Evolutionary conservation across 23 tunicate species (phyloP).

Genomic region (Phallusia fumigata): DNA sequence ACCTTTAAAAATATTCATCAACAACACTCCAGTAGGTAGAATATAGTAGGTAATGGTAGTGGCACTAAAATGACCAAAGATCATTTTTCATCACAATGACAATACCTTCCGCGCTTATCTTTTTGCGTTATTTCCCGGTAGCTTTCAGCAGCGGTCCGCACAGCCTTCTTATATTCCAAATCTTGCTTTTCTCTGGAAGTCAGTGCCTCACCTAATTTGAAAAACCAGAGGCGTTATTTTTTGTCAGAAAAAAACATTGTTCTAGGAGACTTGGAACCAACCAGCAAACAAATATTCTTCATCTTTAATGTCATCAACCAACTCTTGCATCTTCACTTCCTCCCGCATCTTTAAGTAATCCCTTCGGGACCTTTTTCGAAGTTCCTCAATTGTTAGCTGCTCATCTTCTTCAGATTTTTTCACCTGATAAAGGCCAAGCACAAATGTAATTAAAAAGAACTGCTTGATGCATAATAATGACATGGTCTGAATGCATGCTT

Average conservation of each 20-base stretch:
- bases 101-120: conserved; percentile 74
- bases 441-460: no score
- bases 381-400: conserved; percentile 34
- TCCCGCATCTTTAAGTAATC: conserved; percentile 96
- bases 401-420: conserved; percentile 28
- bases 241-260: no score
- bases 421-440: neutral
- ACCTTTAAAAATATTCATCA: no score
- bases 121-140: conserved; percentile 73
- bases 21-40: neutral
- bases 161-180: conserved; percentile 75
- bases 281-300: conserved; percentile 90
- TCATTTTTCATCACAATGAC: neutral
- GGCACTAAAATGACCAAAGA: neutral
- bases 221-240: neutral
- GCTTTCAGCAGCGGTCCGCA: conserved; percentile 71
- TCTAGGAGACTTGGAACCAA: neutral
- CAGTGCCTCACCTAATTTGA: conserved; percentile 52
- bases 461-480: no score
- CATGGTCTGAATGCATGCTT: no score
- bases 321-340: conserved; percentile 80
- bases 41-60: no score
- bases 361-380: conserved; percentile 88
- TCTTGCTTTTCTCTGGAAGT: conserved; percentile 64
- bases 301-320: conserved; percentile 90